These are phyloP conservation scores for Coelogynopora nodosa DNA, from an alignment of 2,888 invertebrate species.

Conservation along the genomic window DNA sequence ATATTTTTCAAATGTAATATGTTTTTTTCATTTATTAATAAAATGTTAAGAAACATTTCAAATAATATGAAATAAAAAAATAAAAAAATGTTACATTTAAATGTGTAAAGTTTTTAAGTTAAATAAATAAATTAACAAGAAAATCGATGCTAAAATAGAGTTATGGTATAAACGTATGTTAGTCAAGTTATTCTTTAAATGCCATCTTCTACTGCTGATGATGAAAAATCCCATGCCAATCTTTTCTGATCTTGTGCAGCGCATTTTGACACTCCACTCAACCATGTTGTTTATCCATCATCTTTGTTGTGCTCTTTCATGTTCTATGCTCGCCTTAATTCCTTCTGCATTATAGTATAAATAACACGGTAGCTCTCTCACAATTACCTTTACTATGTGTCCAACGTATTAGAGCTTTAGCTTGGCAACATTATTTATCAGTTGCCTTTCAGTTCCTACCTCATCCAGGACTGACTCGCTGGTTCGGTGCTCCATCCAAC, in stretches of 20 bases:
- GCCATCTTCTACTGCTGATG: no score
- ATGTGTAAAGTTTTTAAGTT: no score
- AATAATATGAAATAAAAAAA: no score
- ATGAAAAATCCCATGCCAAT: neutral
- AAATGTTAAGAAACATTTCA: no score
- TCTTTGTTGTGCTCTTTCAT: neutral
- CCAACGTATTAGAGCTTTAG: neutral
- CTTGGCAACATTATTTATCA: neutral
- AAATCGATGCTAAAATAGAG: no score
- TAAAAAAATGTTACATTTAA: no score
- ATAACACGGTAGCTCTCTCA: neutral
- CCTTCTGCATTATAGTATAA: neutral
- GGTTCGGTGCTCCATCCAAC: neutral
- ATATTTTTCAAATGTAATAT: no score
- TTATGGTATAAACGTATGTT: no score
- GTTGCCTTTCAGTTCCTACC: neutral
- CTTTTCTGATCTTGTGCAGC: neutral
- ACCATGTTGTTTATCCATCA: neutral
- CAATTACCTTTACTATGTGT: neutral
- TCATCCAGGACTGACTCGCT: neutral
- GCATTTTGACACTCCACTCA: neutral
- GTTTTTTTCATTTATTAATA: no score
- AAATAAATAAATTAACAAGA: no score
- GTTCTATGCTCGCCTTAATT: neutral
- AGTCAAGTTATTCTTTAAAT: no score